phyloP scores from a whole-genome alignment of 2,888 invertebrate genomes.

The Noctua janthe region DNA sequence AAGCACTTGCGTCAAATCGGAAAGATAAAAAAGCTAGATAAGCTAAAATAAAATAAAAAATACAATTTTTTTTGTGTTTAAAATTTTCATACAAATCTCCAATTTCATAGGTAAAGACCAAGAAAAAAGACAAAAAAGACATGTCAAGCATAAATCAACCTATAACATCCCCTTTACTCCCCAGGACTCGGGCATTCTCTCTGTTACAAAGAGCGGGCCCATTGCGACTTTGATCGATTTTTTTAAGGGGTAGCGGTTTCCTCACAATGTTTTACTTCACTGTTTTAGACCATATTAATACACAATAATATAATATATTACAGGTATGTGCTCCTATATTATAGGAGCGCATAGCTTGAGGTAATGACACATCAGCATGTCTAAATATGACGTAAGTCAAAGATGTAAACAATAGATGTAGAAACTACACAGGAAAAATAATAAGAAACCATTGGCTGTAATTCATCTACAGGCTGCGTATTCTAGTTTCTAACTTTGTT shows the following conservation, averaged over 20 bases:
- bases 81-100: no score
- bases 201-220: neutral
- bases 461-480: neutral
- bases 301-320: neutral
- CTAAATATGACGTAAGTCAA: neutral
- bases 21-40: no score
- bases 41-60: no score
- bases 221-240: no score
- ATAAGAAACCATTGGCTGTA: neutral
- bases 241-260: neutral
- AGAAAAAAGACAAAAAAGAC: no score
- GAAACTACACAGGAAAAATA: slow-evolving; percentile 13
- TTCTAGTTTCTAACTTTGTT: neutral
- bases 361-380: neutral
- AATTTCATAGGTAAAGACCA: no score
- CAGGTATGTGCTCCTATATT: no score
- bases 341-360: neutral
- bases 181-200: neutral
- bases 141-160: neutral
- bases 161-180: neutral
- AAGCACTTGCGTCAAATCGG: no score
- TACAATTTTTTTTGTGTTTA: no score
- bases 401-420: slow-evolving; percentile 3
- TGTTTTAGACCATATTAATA: neutral
- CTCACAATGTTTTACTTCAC: neutral